Evolutionary conservation across 2,113 vertebrate species (phyloP).

Genomic region (Oreotrochilus melanogaster): DNA sequence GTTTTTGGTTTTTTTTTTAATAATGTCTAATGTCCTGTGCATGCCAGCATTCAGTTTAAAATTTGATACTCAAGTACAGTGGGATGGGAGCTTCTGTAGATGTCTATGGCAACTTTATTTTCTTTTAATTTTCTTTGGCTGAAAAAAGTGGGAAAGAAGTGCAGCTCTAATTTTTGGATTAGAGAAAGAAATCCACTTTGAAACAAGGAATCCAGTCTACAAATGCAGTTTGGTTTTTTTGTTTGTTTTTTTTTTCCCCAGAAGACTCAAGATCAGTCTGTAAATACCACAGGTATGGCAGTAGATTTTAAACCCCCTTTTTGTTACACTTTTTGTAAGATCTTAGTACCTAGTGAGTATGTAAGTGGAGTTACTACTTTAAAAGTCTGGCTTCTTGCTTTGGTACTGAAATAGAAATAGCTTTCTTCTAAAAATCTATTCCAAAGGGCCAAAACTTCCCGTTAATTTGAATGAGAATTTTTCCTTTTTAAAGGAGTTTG

Average conservation of each 20-base stretch:
- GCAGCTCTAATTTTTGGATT: not conserved
- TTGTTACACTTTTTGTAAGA: not conserved
- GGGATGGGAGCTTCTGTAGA: not conserved
- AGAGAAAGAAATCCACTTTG: constrained; percentile 26
- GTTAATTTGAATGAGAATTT: not conserved
- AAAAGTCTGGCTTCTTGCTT: not conserved
- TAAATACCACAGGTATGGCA: not conserved
- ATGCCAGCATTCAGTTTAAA: not conserved
- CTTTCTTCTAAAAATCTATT: not conserved
- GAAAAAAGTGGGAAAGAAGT: not conserved
- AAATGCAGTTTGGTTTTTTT: not conserved
- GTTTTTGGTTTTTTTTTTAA: not conserved
- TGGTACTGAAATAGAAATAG: constrained; percentile 9
- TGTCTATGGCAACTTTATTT: not conserved
- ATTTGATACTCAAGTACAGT: not conserved
- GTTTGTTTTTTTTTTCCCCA: not conserved
- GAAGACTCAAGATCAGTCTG: not conserved
- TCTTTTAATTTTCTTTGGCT: not conserved
- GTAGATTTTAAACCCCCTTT: not conserved
- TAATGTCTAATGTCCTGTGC: not conserved
- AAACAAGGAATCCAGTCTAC: not conserved
- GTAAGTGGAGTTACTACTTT: not conserved
- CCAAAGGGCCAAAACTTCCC: not conserved
- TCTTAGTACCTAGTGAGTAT: not conserved
- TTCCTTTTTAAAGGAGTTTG: not conserved